Base-by-base conservation (phyloP, 2,888 invertebrate species). In the Aleiodes testaceus region DNA sequence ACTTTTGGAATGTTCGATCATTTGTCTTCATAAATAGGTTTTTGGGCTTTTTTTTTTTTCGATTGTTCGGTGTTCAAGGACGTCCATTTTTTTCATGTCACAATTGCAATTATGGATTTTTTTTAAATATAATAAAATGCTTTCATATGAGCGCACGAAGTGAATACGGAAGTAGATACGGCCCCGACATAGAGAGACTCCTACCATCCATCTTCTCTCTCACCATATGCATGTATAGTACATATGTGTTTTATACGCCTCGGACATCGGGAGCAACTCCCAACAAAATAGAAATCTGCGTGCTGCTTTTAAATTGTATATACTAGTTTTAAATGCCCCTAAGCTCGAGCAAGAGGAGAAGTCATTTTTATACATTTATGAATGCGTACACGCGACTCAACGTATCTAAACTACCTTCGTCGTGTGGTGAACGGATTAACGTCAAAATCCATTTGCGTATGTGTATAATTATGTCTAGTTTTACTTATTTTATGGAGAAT, bases 341-440 rank as follows among this genome's bases (percentile, higher is more conserved):
- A 36, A 36, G 36, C 9, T 36, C 18, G 36, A n/a, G n/a, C 30
- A 3, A 11, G n/a, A 22, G 14, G 14, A 36, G 59, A 36, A 16
- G 36, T 36, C 59, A 12, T 36, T 42, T 55, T 14, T 36, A 18
- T 59, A 14, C 30, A 36, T 67, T 45, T 53, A 52, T 50, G 44
- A 61, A 69, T 63, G 69, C 64, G 66, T 66, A 64, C 69, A 70
- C 69, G 69, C 69, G 69, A 70, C 69, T 69, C 36, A 59, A 64
- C 50, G 26, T 36, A 36, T 67, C 61, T 68, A 68, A n/a, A 61
- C 68, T 47, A 68, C 68, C n/a, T 12, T 44, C 65, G 69, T 75
- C 74, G 71, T 71, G 74, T 55, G 74, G 73, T 74, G 74, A 75
- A 72, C 74, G 74, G 77, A 73, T 73, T 71, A 68, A 68, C 70